Evolutionary conservation across 2,113 vertebrate species (phyloP), one percentile per base, ranked within the genome.

Genomic region (Cottus gobio): DNA sequence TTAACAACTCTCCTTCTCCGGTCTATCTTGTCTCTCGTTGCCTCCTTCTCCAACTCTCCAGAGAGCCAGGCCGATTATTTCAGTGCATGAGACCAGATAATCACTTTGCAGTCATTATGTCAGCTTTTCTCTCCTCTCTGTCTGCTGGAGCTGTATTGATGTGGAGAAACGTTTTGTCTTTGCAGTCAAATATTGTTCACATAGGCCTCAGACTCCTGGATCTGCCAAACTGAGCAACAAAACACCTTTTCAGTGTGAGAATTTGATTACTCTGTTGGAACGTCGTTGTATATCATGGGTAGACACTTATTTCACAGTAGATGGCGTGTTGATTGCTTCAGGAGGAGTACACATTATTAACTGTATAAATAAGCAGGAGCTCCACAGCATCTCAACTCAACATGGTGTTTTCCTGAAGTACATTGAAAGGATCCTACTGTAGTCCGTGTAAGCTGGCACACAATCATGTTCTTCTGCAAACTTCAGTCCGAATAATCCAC

Each of bases 91-190:
- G 84, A 89, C 75, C 88, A 80, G 88, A 89, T 90, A 90, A 92
- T 92, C 89, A 89, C 87, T 85, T 85, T 62, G 77, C 85, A 90
- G 89, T 84, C 87, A 88, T 90, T 87, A 83, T 88, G 82, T 89
- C 86, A 76, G 83, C 82, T 58, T 65, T 42, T 34, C 54, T 77
- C 61, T 76, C 9, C 52, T 70, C 54, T 71, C 69, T 48, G 16
- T 82, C 80, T 89, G 73, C 77, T 78, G 61, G 60, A 81, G 72
- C 71, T 62, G 71, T 85, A 86, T 87, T 74, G 82, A 88, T 82
- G 85, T 78, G 54, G 39, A 79, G 64, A 85, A 83, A 74, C 11
- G 37, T 61, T 77, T 69, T 20, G 18, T 70, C 74, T 86, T 79
- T 76, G 67, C 52, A 76, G 61, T 73, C 0, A 42, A 69, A 83